Percentiles rank a stretch among this genome's conserved stretches.
phyloP scores from a whole-genome alignment of 92 coral and sea anemone species.

The Porites rus region DNA sequence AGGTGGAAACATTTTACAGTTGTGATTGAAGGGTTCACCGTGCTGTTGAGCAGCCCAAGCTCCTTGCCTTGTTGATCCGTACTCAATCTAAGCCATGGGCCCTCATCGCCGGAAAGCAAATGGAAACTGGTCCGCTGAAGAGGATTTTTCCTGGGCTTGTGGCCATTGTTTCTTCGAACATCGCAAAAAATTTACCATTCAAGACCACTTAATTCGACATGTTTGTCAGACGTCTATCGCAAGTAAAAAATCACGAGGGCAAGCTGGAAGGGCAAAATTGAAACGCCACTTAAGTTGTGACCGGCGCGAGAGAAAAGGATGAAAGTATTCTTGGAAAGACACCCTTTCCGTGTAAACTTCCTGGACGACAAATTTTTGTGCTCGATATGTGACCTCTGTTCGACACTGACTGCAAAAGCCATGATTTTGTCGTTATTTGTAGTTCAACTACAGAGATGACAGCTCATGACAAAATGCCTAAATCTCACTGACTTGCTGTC shows the following conservation, averaged over 20 bases:
- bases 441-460: not conserved
- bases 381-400: no score
- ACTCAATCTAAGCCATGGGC: not conserved
- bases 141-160: slow-evolving; percentile 65
- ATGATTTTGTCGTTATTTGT: no score
- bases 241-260: not conserved
- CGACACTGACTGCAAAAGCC: no score
- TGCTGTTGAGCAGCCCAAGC: slow-evolving; percentile 34
- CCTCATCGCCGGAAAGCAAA: slow-evolving; percentile 9
- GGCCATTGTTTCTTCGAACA: slow-evolving; percentile 66
- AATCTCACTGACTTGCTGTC: no score
- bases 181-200: slow-evolving; percentile 67
- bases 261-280: not conserved
- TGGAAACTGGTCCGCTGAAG: slow-evolving; percentile 37
- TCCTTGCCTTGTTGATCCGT: slow-evolving; percentile 29
- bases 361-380: not conserved
- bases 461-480: not conserved
- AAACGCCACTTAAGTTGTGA: slow-evolving; percentile 13
- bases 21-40: not conserved
- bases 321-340: slow-evolving; percentile 18
- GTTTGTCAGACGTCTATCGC: slow-evolving; percentile 52
- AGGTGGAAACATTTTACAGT: slow-evolving; percentile 26
- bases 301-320: not conserved
- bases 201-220: slow-evolving; percentile 55
- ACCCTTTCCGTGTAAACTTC: slow-evolving; percentile 5